A percentile compares a stretch with the other conserved stretches of the same genome.
phyloP scores from a whole-genome alignment of 2,888 invertebrate genomes.

The Nasonovia ribisnigri region DNA sequence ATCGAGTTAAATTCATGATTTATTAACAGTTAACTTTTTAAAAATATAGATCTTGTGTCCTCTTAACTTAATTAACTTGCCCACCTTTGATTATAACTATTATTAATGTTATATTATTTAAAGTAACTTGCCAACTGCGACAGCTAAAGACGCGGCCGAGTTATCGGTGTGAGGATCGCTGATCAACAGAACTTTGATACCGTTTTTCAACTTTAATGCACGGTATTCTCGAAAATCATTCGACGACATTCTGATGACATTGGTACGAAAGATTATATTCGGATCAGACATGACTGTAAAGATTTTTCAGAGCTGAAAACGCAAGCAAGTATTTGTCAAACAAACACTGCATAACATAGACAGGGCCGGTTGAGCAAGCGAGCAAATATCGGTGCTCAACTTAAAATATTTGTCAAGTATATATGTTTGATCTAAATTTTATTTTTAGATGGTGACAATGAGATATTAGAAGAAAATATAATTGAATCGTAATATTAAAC shows the following conservation, averaged over 20 bases:
- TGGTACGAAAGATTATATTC: conserved; percentile 69
- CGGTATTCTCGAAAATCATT: conserved; percentile 89
- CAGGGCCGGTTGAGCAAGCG: too few species aligned
- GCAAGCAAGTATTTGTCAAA: not conserved
- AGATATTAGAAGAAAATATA: too few species aligned
- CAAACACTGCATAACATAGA: too few species aligned
- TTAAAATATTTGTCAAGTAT: too few species aligned
- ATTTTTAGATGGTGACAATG: too few species aligned
- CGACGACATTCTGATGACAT: conserved; percentile 83
- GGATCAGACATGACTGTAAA: not conserved
- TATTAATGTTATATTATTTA: conserved; percentile 24
- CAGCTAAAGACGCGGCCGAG: conserved; percentile 91
- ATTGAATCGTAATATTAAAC: too few species aligned
- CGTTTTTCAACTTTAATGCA: conserved; percentile 86
- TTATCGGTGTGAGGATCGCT: conserved; percentile 93
- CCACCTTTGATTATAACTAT: not conserved
- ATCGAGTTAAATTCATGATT: too few species aligned
- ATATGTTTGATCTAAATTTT: too few species aligned
- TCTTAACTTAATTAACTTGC: too few species aligned
- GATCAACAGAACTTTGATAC: conserved; percentile 87
- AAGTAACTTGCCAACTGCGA: conserved; percentile 83
- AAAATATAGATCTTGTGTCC: too few species aligned
- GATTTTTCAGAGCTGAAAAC: not conserved
- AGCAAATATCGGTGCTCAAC: too few species aligned
- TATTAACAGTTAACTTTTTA: too few species aligned